Evolutionary conservation across 2,888 invertebrate genomes (phyloP), one percentile per base, ranked within the genome.

Genomic region (Biston betularia): DNA sequence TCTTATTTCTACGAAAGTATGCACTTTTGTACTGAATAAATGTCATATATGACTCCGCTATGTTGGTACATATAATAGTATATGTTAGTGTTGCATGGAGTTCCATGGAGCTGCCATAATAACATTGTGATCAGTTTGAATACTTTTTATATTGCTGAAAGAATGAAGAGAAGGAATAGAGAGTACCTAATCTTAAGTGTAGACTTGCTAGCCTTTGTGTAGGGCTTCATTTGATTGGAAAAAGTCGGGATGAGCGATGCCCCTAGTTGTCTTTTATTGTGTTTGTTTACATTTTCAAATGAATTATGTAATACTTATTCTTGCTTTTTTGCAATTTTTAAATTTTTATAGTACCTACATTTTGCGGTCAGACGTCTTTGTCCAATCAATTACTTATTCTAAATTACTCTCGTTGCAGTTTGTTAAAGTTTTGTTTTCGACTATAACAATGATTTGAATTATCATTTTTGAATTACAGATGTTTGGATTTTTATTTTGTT

Each of bases 41-140:
- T 90, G 90, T 91, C 92, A 88, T 89, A 77, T 89, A 86, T 87
- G 85, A 84, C 84, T 81, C 80, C 79, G 81, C 83, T 86, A 86
- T 84, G 86, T 89, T 87, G 90, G 88, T 85, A 79, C 80, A 72
- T 73, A 74, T 75, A 69, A 60, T 38, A 65, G 65, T 69, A 65
- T 69, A 65, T 60, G 68, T 70, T 70, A 89, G 89, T 87, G 90
- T 90, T 89, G 91, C 90, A 88, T 90, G 92, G 91, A 79, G 91
- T 90, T 91, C 91, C 88, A 88, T 88, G 89, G 92, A 87, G 79
- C 92, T 90, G 93, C 93, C 92, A 93, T 92, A 92, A 88, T 92
- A 92, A 89, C 85, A 86, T 87, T 93, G 92, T 93, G 93, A 93
- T 93, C 90, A 86, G 91, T 92, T 93, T 93, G 89, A 93, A 90